Conservation (phyloP, 1,140 invertebrate species). For the Aleiodes sp. region DNA sequence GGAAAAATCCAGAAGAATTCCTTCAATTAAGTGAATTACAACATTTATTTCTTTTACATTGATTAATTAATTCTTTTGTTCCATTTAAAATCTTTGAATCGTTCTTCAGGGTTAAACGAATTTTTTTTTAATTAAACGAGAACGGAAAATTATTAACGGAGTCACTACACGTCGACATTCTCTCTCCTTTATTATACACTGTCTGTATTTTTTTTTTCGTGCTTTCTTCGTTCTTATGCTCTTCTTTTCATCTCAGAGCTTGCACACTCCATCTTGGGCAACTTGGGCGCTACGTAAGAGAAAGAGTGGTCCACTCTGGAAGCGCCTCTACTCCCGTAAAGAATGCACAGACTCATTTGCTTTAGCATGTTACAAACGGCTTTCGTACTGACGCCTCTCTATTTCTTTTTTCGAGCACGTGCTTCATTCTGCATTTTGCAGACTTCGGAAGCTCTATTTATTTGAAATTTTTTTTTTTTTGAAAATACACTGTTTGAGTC, state of each 20-base stretch:
- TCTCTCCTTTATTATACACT: not conserved
- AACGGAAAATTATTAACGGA: no score
- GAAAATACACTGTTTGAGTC: no score
- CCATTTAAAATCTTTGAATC: no score
- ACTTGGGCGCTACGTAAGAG: constrained; percentile 8
- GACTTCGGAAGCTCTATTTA: no score
- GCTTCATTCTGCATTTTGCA: not conserved
- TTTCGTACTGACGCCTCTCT: constrained; percentile 17
- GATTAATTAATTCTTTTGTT: no score
- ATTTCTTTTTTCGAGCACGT: not conserved
- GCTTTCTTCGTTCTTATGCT: not conserved
- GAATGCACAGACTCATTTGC: constrained; percentile 57
- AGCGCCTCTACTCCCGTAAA: constrained; percentile 48
- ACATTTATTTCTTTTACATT: not conserved
- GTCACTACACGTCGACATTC: no score
- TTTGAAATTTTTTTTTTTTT: no score
- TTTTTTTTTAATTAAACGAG: no score
- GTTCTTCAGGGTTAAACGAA: no score
- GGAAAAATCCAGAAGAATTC: no score
- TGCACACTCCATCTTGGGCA: constrained; percentile 1
- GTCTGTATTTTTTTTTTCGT: not conserved
- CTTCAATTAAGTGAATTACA: not conserved
- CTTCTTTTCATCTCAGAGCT: no score
- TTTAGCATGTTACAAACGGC: constrained; percentile 47
- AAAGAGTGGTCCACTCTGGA: constrained; percentile 48